Evolutionary conservation across 2,113 vertebrate genomes (phyloP), one percentile per base, ranked within the genome.

Genomic region (Paedocypris sp.): DNA sequence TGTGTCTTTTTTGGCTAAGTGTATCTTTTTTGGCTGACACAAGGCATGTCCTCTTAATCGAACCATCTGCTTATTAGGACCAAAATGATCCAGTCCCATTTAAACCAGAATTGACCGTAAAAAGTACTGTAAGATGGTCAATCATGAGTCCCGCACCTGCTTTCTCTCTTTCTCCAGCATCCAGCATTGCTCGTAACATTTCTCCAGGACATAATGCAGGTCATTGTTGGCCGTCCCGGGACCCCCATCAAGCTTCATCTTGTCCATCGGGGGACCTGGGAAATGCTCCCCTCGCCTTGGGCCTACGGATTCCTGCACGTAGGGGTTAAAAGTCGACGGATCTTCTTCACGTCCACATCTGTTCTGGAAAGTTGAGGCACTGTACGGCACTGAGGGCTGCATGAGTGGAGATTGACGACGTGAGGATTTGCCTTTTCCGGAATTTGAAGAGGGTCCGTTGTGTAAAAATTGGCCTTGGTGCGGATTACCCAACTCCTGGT

Each of bases 141-240:
- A n/a, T n/a, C n/a, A n/a, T n/a, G n/a, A n/a, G n/a, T 5, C 6
- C 28, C 42, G 45, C 78, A 92, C 92, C 88, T 78, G 86, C 63
- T 85, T 89, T 15, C 90, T 81, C 38, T 93, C 89, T 19, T 73
- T 86, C 72, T 91, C 86, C 73, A 94, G 66, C 26, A 74, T 65
- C 59, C 69, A 85, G 77, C 82, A 88, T 57, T 92, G 86, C 41
- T 89, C 82, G 0, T 54, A 85, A 18, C 91, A 91, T 58, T 91
- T 81, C 9, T 92, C 88, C 64, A 91, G 76, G 1, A 56, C 64
- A 42, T 54, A 1, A 16, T 85, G 82, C 2, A 91, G 83, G 70
- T 88, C 84, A 0, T 59, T 75, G 16, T 77, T 63, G 0, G 85
- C 75, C 12, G 71, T 77, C 13, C 75, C 83, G 29, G 75, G 71